Base-by-base conservation (phyloP, 2,113 vertebrate genomes). In the Colaptes auratus region DNA sequence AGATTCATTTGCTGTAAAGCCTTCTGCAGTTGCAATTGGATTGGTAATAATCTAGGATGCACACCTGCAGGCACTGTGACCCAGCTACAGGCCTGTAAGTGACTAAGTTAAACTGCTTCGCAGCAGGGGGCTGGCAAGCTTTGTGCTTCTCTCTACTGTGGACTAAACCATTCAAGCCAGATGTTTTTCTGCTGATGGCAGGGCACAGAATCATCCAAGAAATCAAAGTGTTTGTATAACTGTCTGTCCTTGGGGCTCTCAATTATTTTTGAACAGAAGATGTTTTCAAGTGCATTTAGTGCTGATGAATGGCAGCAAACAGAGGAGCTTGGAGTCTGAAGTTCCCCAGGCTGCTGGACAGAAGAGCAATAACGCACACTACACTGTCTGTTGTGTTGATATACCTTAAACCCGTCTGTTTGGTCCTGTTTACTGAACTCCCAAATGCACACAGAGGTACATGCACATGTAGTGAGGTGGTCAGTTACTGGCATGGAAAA, bases 231-330 rank as follows among this genome's bases (percentile, higher is more conserved):
- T 93, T 95, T 89, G 73, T 84, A 24, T 89, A 81, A 86, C 82
- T 86, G 33, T 85, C 71, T 92, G 44, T 93, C 70, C 61, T 89
- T 80, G n/a, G 56, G 52, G 42, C 46, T 92, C 21, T 95, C 78
- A 82, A 80, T 88, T 94, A 88, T 83, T 92, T 93, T 86, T 92
- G 52, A 89, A 72, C 65, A 77, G 79, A 95, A 64, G 67, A 69
- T 77, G 36, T 93, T 94, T 95, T 76, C 25, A 72, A 66, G 39
- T 77, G 52, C 79, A 60, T 79, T 88, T 69, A 66, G 35, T 71
- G 66, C 52, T 85, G 76, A 52, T 78, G 73, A 84, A 89, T 90
- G 55, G 61, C 50, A 76, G 77, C 53, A 89, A 60, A 79, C 27
- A 55, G 30, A 76, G 6, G 10, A 89, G 33, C 36, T 39, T 91